Base-by-base conservation (phyloP, 2,797 vertebrate genomes). In the Takifugu ocellatus region DNA sequence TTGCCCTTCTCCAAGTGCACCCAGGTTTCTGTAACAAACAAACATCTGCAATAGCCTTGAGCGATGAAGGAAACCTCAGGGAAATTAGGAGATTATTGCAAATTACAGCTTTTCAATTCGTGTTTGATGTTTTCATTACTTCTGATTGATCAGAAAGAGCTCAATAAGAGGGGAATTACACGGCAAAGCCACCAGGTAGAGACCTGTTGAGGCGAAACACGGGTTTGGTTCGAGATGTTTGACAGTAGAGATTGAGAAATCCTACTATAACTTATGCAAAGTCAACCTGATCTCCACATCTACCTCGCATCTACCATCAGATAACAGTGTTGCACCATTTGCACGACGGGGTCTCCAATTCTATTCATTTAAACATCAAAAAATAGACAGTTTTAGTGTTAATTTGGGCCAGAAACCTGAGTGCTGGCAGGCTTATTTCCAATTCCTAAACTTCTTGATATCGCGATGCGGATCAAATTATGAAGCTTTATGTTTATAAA, bases 171-270 rank as follows among this genome's bases (percentile, higher is more conserved):
- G 14, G 43, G 27, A 48, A 70, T 77, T 33, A 53, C 54, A 63
- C 10, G 57, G 56, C 44, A 72, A 51, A 17, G n/a, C 54, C 52
- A 43, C 31, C 25, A 46, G 66, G 49, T 50, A 55, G 51, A 79
- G 66, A 82, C 71, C 53, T 68, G 66, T 84, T 82, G 73, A 74
- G 59, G 26, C 2, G 3, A 39, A 21, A 21, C 2, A 14, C 10
- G 36, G 49, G 3, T n/a, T 45, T 44, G 47, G 27, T 57, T 61
- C 72, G 46, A 29, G 25, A 47, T 21, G 31, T 33, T 17, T 6
- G 3, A 51, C 8, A 45, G 5, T 25, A 49, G 6, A 27, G 6
- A 10, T 17, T 17, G 14, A 39, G 12, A 10, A 14, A 14, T 3
- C 36, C 36, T 39, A 12, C 36, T 39, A 4, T 5, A 14, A 2